These are phyloP conservation scores for Gavialis gangeticus DNA, from an alignment of 2,113 vertebrate species.

Conservation along the genomic window DNA sequence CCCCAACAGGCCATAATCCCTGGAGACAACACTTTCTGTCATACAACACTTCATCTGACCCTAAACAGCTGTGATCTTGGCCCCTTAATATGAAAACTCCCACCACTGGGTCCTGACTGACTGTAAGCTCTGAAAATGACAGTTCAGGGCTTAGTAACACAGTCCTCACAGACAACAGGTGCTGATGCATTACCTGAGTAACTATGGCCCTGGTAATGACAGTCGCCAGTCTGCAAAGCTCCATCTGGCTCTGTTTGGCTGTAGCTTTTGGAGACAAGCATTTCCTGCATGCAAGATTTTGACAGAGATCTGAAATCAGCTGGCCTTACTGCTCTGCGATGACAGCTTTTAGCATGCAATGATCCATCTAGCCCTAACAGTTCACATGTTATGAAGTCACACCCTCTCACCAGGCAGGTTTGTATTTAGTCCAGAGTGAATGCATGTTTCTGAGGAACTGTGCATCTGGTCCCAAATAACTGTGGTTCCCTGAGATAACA, in stretches of 20 bases:
- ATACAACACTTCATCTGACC: background rate
- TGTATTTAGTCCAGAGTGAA: slow-evolving; percentile 61
- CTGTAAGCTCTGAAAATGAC: background rate
- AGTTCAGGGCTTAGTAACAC: too few species aligned
- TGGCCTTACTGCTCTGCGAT: background rate
- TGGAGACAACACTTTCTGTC: background rate
- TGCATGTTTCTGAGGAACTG: slow-evolving; percentile 7
- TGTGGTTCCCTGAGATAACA: background rate
- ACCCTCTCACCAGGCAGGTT: slow-evolving; percentile 41
- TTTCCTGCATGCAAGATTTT: background rate
- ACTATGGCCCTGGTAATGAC: background rate
- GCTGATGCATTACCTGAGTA: fast-evolving
- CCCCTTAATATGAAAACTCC: background rate
- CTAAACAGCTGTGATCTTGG: background rate
- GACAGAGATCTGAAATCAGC: background rate
- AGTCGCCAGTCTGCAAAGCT: fast-evolving
- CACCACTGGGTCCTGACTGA: fast-evolving
- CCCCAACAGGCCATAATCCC: background rate
- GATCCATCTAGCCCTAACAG: background rate
- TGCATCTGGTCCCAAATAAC: background rate
- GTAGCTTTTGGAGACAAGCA: background rate
- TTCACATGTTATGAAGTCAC: background rate
- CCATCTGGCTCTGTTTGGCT: background rate
- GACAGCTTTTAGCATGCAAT: background rate
- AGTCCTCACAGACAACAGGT: background rate